Base-by-base conservation (phyloP, 2,888 invertebrate species). In the Tetrapedia diversipes region DNA sequence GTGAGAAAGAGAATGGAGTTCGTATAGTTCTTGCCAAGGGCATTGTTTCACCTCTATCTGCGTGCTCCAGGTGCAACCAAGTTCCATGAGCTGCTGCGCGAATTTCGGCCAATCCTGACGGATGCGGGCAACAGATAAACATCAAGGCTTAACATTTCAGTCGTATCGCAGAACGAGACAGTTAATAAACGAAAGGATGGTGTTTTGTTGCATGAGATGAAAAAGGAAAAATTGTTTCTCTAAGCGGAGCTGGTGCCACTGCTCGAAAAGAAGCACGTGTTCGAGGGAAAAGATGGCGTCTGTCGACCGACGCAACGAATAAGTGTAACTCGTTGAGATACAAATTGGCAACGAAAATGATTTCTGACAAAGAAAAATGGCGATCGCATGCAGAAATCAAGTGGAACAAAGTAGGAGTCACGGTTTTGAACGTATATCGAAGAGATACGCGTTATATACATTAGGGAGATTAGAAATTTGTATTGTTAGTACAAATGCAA, bases 51-150 rank as follows among this genome's bases (percentile, higher is more conserved):
- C 95, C 94, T 94, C 94, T 92, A 94, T 93, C 94, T 95, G 95
- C 90, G 95, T 95, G 93, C 95, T 95, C 94, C 95, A 95, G 93
- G 95, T 95, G 94, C 95, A 96, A 93, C 95, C 96, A 90, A 95
- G 95, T 93, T 96, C 96, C 94, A 96, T 95, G 92, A 96, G 95
- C 93, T 95, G 95, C 94, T 96, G 96, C 93, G 96, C 95, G 94
- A 96, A 93, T 94, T 96, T 96, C 94, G 95, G 95, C 96, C 96
- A 96, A 94, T 96, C 96, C 96, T 96, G 92, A 90, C 91, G 89
- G 83, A 86, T 86, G 90, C 90, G 89, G 89, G 88, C 83, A 91
- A 91, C 90, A 92, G 88, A 91, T 88, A 90, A 91, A 90, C 86
- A 87, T 73, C 80, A 84, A 77, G 71, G 81, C 74, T 80, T 83